Evolutionary conservation across 53 echinoderm and acorn worm species (phyloP), one percentile per base, ranked within the genome.

Genomic region (Antedon mediterranea): DNA sequence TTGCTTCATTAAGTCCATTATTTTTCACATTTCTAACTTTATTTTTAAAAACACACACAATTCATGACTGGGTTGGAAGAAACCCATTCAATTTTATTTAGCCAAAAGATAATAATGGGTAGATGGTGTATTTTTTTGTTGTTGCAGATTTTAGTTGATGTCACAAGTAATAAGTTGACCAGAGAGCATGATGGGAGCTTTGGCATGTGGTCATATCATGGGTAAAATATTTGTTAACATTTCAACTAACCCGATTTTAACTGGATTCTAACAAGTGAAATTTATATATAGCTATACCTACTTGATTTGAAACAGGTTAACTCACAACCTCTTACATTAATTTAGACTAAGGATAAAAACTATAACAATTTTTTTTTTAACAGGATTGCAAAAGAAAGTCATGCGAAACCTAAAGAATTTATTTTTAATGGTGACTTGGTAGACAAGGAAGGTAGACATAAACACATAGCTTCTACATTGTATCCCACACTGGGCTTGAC

Each of bases 121-220:
- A n/a, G n/a, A n/a, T n/a, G n/a, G n/a, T n/a, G n/a, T n/a, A n/a
- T n/a, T 41, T 41, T 41, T 7, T 41, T 74, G 74, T 18, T 23
- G 0, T 28, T 80, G 0, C 74, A 95, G 95, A 83, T 95, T 3
- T 78, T 92, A 41, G 97, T 86, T 30, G 97, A 95, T 83, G 84
- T 95, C 34, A 95, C 97, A n/a, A 92, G 87, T 33, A 95, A 95
- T 75, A 95, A 95, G 76, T 74, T 95, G 27, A 95, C 89, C 72
- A 85, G 97, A 81, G 86, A 82, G 32, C 76, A 85, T 82, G 97
- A 95, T 85, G 97, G 97, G 5, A 87, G 87, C 76, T 88, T 77
- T 81, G 97, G 97, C 0, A 75, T 95, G 33, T 95, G 97, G 97
- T 95, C 97, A 23, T 92, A 79, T 73, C 86, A 91, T 82, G 92